Conservation (phyloP, 2,113 vertebrate genomes). For the Nothocercus julius region DNA sequence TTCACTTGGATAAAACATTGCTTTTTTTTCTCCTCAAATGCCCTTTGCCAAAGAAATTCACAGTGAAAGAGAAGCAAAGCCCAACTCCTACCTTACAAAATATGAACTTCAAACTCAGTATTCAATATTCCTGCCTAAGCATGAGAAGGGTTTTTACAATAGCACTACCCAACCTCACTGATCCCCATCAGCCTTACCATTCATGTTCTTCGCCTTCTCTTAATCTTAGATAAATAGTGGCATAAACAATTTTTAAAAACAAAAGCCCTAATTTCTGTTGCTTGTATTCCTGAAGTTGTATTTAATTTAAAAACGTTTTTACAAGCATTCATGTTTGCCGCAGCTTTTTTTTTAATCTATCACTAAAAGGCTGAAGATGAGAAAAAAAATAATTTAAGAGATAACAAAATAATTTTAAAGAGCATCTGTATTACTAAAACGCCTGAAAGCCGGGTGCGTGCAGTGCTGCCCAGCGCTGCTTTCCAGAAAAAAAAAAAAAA, state of each 20-base stretch:
- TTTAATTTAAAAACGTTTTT: background rate
- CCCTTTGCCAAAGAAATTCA: background rate
- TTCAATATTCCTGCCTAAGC: background rate
- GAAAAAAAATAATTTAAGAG: accelerated
- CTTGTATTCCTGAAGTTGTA: background rate
- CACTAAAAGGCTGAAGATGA: background rate
- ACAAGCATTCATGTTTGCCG: background rate
- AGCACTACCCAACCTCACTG: background rate
- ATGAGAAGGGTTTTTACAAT: constrained; percentile 4
- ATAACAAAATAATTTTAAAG: background rate
- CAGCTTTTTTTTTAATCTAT: background rate
- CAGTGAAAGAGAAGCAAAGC: background rate
- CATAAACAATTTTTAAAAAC: background rate
- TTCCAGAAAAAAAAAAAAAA: background rate
- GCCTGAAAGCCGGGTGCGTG: background rate
- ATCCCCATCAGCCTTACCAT: background rate
- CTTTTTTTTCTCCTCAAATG: background rate
- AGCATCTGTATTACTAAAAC: background rate
- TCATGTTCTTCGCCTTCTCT: background rate
- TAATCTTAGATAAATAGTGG: background rate
- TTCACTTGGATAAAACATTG: background rate
- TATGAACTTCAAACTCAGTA: background rate
- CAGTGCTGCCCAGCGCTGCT: background rate
- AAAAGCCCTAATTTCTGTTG: background rate
- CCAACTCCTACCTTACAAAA: background rate